Evolutionary conservation across 2,113 vertebrate genomes (phyloP), one percentile per base, ranked within the genome.

Genomic region (Paratilapia polleni): DNA sequence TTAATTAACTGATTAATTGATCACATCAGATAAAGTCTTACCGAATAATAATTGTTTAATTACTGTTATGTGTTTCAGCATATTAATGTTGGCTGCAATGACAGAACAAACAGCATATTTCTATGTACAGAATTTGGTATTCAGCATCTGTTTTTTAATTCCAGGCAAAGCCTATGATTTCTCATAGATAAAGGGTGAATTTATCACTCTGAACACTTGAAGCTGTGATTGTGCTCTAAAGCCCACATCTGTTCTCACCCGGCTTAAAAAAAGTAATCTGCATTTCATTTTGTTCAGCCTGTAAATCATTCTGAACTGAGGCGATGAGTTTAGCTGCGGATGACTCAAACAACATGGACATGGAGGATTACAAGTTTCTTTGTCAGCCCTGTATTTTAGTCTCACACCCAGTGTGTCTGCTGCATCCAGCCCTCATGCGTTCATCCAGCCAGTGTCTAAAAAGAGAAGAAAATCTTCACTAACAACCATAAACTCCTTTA

Each of bases 211-310:
- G 15, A 84, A 63, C 73, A 24, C 73, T 74, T 73, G 31, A 31
- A 74, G 81, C 81, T 87, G 84, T 77, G 52, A 57, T 22, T 73
- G 47, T 86, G 36, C 28, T 62, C 57, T 22, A 66, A 62, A 83
- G 43, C 26, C 24, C 61, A 80, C 82, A 90, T 89, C 86, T 87
- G 85, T 79, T 85, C 43, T 62, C 62, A 26, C 61, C 60, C 83
- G 78, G 83, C 76, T 89, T 83, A 63, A 61, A 78, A n/a, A 78
- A 74, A 75, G 61, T 84, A 88, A 93, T 91, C 82, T 79, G 68
- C 41, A 52, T 77, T 77, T 83, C 68, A 85, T 86, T 80, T 75
- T 8, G 43, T 85, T 73, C 52, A 14, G 57, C 24, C 74, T 62
- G 54, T 52, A 43, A 86, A 58, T 88, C 66, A 58, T 22, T 83